Base-by-base conservation (phyloP, 2,888 invertebrate genomes). In the Lepidonotus clava region DNA sequence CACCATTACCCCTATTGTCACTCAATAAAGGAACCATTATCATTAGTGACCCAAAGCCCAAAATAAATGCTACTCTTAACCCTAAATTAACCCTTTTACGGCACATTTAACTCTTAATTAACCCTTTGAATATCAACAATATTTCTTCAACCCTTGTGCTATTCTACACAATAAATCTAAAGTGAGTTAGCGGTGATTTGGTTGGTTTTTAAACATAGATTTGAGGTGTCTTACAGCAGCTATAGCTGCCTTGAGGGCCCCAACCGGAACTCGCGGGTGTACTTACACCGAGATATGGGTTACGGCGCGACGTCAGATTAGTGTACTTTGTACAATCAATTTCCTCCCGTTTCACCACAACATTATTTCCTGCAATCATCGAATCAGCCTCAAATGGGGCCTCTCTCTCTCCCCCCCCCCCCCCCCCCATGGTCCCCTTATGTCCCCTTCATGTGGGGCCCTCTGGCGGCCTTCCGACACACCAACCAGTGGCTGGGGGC, bases 361-460 rank as follows among this genome's bases (percentile, higher is more conserved):
- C 28, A 61, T 61, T 28, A 61, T 61, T 61, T 61, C 61, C 61
- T 61, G 61, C 28, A 61, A 61, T 61, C 61, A 61, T 61, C 61
- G 28, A 61, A 61, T 61, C 61, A 61, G 61, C 24, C n/a, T n/a
- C 21, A 24, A 61, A 61, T 61, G 61, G 61, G 61, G n/a, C n/a
- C n/a, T n/a, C n/a, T n/a, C n/a, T n/a, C n/a, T n/a, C n/a, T n/a
- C n/a, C n/a, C n/a, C n/a, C n/a, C n/a, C n/a, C n/a, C n/a, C n/a
- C n/a, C n/a, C n/a, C n/a, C n/a, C n/a, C n/a, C n/a, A n/a, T n/a
- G n/a, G n/a, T n/a, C n/a, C n/a, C n/a, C n/a, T n/a, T n/a, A n/a
- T n/a, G n/a, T n/a, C n/a, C n/a, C n/a, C n/a, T n/a, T n/a, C n/a
- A n/a, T n/a, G n/a, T n/a, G n/a, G n/a, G n/a, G n/a, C n/a, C n/a